Evolutionary conservation across 2,888 invertebrate genomes (phyloP).

Genomic region (Tethea ocularis): DNA sequence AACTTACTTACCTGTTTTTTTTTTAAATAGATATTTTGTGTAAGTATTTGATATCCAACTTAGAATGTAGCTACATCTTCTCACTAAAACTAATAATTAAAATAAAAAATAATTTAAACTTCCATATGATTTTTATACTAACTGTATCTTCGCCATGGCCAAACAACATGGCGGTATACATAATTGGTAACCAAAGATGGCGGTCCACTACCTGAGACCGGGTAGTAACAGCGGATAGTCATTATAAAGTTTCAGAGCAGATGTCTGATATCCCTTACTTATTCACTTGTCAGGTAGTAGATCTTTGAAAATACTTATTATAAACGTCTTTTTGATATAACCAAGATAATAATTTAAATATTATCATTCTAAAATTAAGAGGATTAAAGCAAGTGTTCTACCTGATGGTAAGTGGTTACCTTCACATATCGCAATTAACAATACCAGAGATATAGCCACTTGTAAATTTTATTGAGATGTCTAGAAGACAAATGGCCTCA

Average conservation of each 20-base stretch:
- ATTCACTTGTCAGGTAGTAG: not conserved
- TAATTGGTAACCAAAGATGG: not conserved
- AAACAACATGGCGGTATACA: not conserved
- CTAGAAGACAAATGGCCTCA: too few species aligned
- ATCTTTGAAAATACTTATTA: not conserved
- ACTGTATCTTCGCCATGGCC: not conserved
- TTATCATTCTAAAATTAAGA: not conserved
- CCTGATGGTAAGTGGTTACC: too few species aligned
- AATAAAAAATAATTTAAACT: too few species aligned
- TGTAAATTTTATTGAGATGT: too few species aligned
- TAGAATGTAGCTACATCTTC: too few species aligned
- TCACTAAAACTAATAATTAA: too few species aligned
- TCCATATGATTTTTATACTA: too few species aligned
- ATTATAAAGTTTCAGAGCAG: not conserved
- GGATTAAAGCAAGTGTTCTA: not conserved
- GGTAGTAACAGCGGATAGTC: not conserved
- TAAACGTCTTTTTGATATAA: not conserved
- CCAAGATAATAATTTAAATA: not conserved
- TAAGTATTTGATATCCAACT: too few species aligned
- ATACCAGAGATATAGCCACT: too few species aligned
- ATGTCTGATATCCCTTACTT: not conserved
- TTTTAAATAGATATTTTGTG: too few species aligned
- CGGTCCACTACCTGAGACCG: not conserved
- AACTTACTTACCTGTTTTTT: too few species aligned
- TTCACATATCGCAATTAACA: too few species aligned